phyloP scores from a whole-genome alignment of 2,113 vertebrate genomes.

The Shinisaurus crocodilurus region DNA sequence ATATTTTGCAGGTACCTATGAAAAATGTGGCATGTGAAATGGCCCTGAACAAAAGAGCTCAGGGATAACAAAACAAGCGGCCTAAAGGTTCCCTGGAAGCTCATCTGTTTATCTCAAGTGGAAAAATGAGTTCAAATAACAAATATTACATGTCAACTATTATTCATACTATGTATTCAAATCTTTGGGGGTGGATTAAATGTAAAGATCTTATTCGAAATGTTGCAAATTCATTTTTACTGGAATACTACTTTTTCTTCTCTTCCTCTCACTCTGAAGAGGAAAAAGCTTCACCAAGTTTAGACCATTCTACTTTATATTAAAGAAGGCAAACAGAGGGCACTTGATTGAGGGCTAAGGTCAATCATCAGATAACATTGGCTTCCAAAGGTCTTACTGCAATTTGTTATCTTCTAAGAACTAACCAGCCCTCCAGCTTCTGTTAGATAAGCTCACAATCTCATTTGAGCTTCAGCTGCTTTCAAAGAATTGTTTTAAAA shows the following conservation, averaged over 20 bases:
- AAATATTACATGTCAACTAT: not conserved
- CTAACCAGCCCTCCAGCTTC: slow-evolving; percentile 45
- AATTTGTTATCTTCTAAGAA: slow-evolving; percentile 47
- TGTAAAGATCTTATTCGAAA: slow-evolving; percentile 39
- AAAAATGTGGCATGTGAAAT: not conserved
- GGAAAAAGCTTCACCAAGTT: slow-evolving; percentile 22
- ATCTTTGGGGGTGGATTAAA: slow-evolving; percentile 38
- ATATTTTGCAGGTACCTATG: not conserved
- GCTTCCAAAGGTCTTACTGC: slow-evolving; percentile 25
- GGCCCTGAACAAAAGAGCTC: not conserved
- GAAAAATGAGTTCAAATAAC: not conserved
- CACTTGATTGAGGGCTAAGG: slow-evolving; percentile 11
- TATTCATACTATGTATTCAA: slow-evolving; percentile 57
- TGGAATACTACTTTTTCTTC: slow-evolving; percentile 20
- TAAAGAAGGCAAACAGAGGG: slow-evolving; percentile 30
- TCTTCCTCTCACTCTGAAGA: slow-evolving; percentile 29
- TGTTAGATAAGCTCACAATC: slow-evolving; percentile 43
- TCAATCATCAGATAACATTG: slow-evolving; percentile 28
- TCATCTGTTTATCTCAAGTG: too few relatives aligned
- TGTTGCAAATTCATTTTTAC: slow-evolving; percentile 22
- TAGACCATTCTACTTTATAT: slow-evolving; percentile 39
- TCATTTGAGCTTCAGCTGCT: slow-evolving; percentile 52
- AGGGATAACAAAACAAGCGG: not conserved
- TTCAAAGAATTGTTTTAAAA: slow-evolving; percentile 36
- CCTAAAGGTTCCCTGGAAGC: not conserved